Percentiles rank a stretch among this genome's conserved stretches.
These are phyloP conservation scores for Halcyon senegalensis DNA, from an alignment of 2,113 vertebrate genomes.

Conservation along the genomic window DNA sequence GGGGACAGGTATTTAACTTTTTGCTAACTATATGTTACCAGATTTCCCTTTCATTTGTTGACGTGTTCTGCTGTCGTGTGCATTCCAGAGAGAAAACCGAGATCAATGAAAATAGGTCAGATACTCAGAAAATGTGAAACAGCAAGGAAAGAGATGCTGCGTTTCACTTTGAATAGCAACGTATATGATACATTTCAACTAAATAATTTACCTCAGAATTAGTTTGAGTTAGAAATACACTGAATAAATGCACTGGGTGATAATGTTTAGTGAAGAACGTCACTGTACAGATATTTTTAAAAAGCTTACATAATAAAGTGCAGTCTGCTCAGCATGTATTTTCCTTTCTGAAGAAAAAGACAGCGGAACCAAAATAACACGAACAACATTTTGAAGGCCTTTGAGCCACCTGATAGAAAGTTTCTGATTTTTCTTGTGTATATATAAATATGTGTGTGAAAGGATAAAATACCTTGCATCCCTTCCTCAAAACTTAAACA, in stretches of 20 bases:
- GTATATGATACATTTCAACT: background rate
- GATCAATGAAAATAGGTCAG: background rate
- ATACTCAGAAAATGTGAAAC: background rate
- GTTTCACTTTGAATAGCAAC: background rate
- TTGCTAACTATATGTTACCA: background rate
- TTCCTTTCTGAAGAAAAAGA: background rate
- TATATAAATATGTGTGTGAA: background rate
- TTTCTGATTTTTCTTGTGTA: background rate
- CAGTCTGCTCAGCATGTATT: accelerated
- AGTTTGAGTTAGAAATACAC: background rate
- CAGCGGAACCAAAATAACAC: background rate
- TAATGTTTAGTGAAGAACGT: background rate
- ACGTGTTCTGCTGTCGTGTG: background rate
- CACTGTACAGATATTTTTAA: background rate
- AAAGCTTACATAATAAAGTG: background rate
- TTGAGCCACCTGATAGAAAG: background rate
- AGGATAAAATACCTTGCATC: background rate
- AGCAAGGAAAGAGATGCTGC: background rate
- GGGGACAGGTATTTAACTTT: background rate
- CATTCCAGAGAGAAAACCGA: background rate
- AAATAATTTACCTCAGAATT: background rate
- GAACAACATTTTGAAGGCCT: background rate
- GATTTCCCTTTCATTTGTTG: background rate
- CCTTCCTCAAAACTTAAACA: background rate
- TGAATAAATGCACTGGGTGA: background rate